A percentile compares a stretch with the other conserved stretches of the same genome.
phyloP scores from a whole-genome alignment of 2,888 invertebrate genomes.

The Troilus luridus region DNA sequence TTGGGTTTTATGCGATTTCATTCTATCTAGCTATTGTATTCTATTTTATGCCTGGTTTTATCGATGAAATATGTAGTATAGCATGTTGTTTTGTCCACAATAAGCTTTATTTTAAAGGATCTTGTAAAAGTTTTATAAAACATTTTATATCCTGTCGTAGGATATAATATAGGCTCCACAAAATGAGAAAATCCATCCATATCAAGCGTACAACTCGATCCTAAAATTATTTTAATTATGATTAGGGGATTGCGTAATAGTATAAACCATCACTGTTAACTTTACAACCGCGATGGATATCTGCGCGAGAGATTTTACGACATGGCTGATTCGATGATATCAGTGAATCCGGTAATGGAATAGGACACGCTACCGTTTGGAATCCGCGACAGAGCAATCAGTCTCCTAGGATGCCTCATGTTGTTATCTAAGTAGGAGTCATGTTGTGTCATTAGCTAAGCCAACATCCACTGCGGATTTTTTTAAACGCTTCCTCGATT shows the following conservation, averaged over 20 bases:
- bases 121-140: too few species aligned
- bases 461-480: not conserved
- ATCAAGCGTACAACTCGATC: not conserved
- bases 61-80: too few species aligned
- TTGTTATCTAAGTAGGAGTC: not conserved
- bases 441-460: not conserved
- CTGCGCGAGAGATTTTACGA: not conserved
- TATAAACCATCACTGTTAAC: slow-evolving; percentile 9
- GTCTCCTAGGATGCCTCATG: not conserved
- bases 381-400: not conserved
- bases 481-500: not conserved
- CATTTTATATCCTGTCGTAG: too few species aligned
- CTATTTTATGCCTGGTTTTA: too few species aligned
- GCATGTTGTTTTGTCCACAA: too few species aligned
- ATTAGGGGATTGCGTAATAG: not conserved
- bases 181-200: not conserved
- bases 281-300: slow-evolving; percentile 3
- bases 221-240: not conserved
- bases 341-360: not conserved
- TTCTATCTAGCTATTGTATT: too few species aligned
- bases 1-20: too few species aligned
- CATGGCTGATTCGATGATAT: not conserved
- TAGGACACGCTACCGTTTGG: too few species aligned
- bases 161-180: too few species aligned
- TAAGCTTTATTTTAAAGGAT: too few species aligned